Percentiles rank a stretch among this genome's conserved stretches.
These are phyloP conservation scores for Mareca penelope DNA, from an alignment of 2,797 vertebrate genomes.

Conservation along the genomic window DNA sequence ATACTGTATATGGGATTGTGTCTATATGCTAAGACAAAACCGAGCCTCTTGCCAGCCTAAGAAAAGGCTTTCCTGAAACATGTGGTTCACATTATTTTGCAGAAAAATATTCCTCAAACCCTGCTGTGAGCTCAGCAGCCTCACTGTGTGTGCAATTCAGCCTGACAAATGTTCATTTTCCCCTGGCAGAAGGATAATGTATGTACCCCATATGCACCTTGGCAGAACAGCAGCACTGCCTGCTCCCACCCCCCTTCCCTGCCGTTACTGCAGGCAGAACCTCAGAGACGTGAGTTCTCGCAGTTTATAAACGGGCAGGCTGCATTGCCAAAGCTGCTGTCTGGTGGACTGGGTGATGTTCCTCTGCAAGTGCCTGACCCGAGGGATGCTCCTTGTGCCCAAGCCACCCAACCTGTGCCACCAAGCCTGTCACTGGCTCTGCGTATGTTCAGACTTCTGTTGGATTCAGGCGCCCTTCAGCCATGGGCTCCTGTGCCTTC, in stretches of 20 bases:
- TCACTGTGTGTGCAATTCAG: background rate
- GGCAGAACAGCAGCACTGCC: background rate
- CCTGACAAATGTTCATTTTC: background rate
- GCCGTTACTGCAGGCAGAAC: background rate
- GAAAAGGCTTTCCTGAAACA: background rate
- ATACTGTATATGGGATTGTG: background rate
- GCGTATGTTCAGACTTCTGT: background rate
- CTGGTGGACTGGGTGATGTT: background rate
- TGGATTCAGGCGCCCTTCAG: background rate
- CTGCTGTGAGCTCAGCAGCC: background rate
- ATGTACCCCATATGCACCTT: rapidly evolving
- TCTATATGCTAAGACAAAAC: background rate
- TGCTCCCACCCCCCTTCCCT: background rate
- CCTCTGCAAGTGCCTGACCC: background rate
- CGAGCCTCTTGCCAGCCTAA: background rate
- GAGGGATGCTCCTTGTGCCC: background rate
- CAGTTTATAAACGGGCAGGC: background rate
- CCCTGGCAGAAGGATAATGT: background rate
- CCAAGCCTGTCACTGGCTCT: background rate
- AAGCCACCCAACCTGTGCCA: background rate
- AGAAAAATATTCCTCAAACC: background rate
- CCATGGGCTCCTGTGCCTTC: background rate
- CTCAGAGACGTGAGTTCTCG: background rate
- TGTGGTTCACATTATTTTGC: background rate
- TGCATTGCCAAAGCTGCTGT: background rate